phyloP scores from a whole-genome alignment of 2,888 invertebrate genomes.

The Hirtodrosophila confusa region DNA sequence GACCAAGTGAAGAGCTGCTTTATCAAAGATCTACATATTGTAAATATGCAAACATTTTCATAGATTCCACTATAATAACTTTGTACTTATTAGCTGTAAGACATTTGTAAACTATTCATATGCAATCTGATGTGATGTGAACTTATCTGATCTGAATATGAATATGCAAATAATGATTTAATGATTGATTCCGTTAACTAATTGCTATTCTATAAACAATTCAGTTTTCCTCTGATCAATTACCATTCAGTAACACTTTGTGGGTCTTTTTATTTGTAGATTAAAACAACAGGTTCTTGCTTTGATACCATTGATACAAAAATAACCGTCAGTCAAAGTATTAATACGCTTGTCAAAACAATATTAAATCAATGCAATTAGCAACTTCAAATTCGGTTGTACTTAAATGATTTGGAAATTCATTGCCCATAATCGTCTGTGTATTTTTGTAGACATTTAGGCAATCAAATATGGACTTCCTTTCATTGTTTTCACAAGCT shows the following conservation, averaged over 20 bases:
- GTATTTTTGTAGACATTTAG: conserved; percentile 1
- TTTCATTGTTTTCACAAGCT: conserved; percentile 16
- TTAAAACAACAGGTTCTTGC: too few species aligned
- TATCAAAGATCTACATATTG: background rate
- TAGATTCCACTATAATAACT: background rate
- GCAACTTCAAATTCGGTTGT: background rate
- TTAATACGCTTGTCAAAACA: too few species aligned
- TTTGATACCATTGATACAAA: too few species aligned
- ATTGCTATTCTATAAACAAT: conserved; percentile 4
- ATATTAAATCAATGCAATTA: conserved; percentile 18
- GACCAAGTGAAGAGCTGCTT: conserved; percentile 1
- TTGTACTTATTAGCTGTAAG: too few species aligned
- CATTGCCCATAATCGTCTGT: conserved; percentile 22
- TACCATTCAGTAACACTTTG: conserved; percentile 11
- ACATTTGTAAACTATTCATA: background rate
- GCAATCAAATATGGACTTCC: conserved; percentile 18
- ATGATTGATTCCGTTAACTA: conserved; percentile 30
- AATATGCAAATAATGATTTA: conserved; percentile 18
- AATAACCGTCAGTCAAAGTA: too few species aligned
- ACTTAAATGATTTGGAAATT: conserved; percentile 8
- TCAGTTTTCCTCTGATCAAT: conserved; percentile 8
- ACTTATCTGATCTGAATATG: conserved; percentile 14
- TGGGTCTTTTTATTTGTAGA: too few species aligned
- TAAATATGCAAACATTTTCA: conserved; percentile 17
- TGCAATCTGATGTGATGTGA: background rate